Percentiles rank a stretch among this genome's conserved stretches.
phyloP scores from a whole-genome alignment of 92 coral and sea anemone species.

The Epizoanthus rinbou region DNA sequence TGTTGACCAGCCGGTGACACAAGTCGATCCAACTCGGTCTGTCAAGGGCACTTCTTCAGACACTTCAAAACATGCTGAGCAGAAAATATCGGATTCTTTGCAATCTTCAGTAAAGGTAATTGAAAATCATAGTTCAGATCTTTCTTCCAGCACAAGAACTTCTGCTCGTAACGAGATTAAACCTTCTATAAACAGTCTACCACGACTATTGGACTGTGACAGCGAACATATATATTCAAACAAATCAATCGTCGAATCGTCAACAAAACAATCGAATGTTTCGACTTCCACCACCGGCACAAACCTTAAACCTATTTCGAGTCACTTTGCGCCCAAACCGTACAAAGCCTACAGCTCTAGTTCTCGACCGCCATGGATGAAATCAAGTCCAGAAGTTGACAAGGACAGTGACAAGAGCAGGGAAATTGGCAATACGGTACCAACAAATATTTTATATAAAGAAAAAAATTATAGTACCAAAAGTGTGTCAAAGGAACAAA shows the following conservation, averaged over 20 bases:
- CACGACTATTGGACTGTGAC: neutral
- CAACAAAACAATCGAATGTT: neutral
- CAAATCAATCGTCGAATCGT: neutral
- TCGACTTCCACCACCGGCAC: neutral
- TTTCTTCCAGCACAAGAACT: neutral
- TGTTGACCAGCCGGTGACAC: slow-evolving; percentile 27
- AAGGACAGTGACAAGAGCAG: slow-evolving; percentile 23
- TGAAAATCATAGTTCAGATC: neutral
- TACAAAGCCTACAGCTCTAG: slow-evolving; percentile 41
- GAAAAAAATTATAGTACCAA: neutral
- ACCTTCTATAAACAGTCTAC: neutral
- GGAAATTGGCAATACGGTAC: neutral
- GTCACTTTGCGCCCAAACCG: slow-evolving; percentile 48
- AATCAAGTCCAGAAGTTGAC: slow-evolving; percentile 23
- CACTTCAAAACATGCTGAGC: slow-evolving; percentile 4
- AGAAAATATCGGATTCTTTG: slow-evolving; percentile 12
- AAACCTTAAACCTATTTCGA: neutral
- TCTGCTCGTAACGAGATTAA: neutral
- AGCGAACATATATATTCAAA: neutral
- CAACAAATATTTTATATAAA: neutral
- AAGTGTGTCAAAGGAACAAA: no score
- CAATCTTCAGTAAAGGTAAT: neutral
- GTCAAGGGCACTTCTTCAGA: slow-evolving; percentile 3
- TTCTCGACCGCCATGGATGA: slow-evolving; percentile 54
- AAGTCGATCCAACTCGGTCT: slow-evolving; percentile 18